Base-by-base conservation (phyloP, 2,797 vertebrate species). In the Lepilemur septentrionalis region DNA sequence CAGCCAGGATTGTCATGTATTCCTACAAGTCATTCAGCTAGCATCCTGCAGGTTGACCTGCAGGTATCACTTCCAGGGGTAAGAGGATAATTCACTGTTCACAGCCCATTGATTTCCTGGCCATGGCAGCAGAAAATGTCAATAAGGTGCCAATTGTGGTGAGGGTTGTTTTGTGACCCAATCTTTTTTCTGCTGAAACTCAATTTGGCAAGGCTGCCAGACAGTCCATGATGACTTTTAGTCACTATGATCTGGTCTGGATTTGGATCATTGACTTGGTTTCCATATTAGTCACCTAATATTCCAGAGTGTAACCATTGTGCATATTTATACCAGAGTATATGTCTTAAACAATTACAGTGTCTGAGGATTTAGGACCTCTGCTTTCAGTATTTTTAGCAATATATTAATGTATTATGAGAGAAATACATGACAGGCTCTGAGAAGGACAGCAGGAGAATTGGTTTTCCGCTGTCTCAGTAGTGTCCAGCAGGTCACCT, bases 31-130 rank as follows among this genome's bases (percentile, higher is more conserved):
- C 43, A 61, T 76, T 95, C 41, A 2, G 10, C 41, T 95, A 88
- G 59, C 6, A 4, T 86, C 32, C 41, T 91, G n/a, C 32, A 94
- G 50, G 11, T 20, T 0, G 0, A 50, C n/a, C 50, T 46, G 0
- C 7, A n/a, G 38, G 79, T 59, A 94, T 84, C 25, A 5, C 30
- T 73, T 94, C 15, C 32, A 90, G 35, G 25, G 25, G 1, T 41
- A 55, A 95, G 25, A 84, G 38, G 38, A 84, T 35, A 48, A 93
- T 78, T 93, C 35, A 78, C 1, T 15, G 32, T 76, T 90, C 97
- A 96, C 43, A 67, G 67, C 12, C 35, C 83, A 92, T 75, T 89
- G 86, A 87, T 91, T 89, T 88, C 38, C 80, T 88, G 43, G 46
- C 65, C 48, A 30, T 13, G 12, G n/a, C 80, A 87, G 8, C 6